Percentiles rank a stretch among this genome's conserved stretches.
Conservation (phyloP, 2,113 vertebrate species). For the Rhinolophus sinicus region DNA sequence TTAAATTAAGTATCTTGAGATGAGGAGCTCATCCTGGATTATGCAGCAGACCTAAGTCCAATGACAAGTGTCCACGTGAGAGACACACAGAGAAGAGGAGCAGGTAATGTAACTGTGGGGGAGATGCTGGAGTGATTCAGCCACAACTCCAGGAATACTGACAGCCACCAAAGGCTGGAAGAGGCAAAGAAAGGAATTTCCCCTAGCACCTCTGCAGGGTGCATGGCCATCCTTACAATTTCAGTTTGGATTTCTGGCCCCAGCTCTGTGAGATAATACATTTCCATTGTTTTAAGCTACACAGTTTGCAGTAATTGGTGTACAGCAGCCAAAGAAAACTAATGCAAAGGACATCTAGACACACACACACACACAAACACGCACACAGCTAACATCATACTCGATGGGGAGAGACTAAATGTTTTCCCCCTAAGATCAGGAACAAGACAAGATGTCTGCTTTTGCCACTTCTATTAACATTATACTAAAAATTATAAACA, state of each 20-base stretch:
- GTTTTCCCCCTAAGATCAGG: not conserved
- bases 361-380: no score
- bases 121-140: not conserved
- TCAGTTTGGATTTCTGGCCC: not conserved
- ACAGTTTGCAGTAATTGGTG: not conserved
- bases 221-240: not conserved
- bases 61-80: not conserved
- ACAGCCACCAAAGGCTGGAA: not conserved
- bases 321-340: not conserved
- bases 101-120: not conserved
- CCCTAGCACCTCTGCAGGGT: not conserved
- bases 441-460: not conserved
- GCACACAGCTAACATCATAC: not conserved
- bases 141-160: not conserved
- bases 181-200: not conserved
- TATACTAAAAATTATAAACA: not conserved
- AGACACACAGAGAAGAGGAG: not conserved
- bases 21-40: not conserved
- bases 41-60: not conserved
- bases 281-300: not conserved
- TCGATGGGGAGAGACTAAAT: not conserved
- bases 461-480: not conserved
- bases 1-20: not conserved
- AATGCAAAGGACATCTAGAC: not conserved
- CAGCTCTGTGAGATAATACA: not conserved